Evolutionary conservation across 2,113 vertebrate species (phyloP).

Genomic region (Probosciger aterrimus): DNA sequence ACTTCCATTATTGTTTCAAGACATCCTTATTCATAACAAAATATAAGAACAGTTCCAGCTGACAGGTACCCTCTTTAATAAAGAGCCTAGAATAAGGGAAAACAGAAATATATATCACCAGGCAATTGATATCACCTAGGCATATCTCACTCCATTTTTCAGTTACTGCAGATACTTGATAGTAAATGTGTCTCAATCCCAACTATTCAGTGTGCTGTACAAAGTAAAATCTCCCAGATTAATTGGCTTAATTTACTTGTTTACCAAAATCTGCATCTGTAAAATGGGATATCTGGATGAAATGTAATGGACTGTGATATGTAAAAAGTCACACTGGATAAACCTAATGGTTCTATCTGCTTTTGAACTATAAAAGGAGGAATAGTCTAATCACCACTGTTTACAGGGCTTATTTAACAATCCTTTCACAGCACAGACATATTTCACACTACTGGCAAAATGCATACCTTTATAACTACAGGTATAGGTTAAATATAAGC

Average conservation of each 20-base stretch:
- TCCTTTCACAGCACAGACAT: background rate
- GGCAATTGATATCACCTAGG: background rate
- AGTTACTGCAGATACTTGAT: background rate
- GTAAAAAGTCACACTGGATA: background rate
- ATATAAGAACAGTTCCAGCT: background rate
- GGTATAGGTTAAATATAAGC: background rate
- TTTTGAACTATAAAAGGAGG: background rate
- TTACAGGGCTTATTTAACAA: background rate
- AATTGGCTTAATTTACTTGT: background rate
- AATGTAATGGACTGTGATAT: background rate
- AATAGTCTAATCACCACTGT: background rate
- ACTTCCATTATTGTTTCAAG: background rate
- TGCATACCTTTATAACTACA: background rate
- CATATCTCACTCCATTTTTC: background rate
- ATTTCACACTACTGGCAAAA: background rate
- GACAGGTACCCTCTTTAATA: background rate
- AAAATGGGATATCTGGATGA: background rate
- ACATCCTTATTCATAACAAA: background rate
- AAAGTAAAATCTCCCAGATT: background rate
- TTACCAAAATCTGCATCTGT: background rate
- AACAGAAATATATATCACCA: background rate
- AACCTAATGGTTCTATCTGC: background rate
- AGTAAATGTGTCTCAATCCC: background rate
- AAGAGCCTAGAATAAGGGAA: background rate
- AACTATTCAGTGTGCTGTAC: background rate